Evolutionary conservation across 2,797 vertebrate genomes (phyloP).

Genomic region (Arrhamphus sclerolepis): DNA sequence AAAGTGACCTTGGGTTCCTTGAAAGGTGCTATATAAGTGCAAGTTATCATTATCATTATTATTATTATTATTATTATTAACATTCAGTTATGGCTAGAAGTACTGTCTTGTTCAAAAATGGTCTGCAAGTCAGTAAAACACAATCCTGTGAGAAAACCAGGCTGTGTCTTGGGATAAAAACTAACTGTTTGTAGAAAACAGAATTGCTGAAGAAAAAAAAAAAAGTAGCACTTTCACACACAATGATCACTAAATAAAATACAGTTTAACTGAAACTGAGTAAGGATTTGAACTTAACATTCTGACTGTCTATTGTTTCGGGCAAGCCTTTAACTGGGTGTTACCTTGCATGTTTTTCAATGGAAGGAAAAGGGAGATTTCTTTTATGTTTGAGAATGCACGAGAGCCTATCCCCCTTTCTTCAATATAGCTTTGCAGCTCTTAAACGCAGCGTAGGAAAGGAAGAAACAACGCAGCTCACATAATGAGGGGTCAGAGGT

Average conservation of each 20-base stretch:
- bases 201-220: background rate
- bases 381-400: slow-evolving; percentile 6
- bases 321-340: slow-evolving; percentile 31
- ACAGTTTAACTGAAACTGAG: no score
- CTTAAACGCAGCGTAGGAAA: slow-evolving; percentile 34
- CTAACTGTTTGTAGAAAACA: background rate
- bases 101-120: slow-evolving; percentile 19
- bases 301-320: slow-evolving; percentile 22
- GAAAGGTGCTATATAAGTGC: no score
- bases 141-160: background rate
- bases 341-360: slow-evolving; percentile 34
- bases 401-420: background rate
- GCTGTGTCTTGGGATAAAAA: background rate
- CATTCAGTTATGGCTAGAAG: slow-evolving; percentile 13
- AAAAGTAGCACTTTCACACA: no score
- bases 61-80: no score
- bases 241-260: background rate
- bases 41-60: no score
- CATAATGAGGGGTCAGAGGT: slow-evolving; percentile 37
- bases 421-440: background rate
- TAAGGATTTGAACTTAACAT: background rate
- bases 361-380: slow-evolving; percentile 53
- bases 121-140: slow-evolving; percentile 1
- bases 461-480: slow-evolving; percentile 25
- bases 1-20: no score